These are phyloP conservation scores for Escarpia spicata DNA, from an alignment of 2,888 invertebrate genomes.

Conservation along the genomic window DNA sequence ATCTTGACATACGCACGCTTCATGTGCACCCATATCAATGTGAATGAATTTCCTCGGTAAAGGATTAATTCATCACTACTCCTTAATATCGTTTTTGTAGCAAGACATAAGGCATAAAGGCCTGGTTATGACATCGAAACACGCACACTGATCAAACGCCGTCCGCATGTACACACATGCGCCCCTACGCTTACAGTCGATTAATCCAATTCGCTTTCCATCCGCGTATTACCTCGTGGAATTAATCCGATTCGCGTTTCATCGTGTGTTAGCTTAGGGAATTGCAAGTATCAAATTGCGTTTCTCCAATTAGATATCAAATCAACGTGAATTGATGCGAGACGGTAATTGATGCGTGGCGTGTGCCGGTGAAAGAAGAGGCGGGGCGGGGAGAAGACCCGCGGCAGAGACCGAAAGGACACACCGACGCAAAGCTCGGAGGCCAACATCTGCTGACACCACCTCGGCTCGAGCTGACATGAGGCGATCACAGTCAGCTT, in stretches of 20 bases:
- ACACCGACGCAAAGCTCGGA: neutral
- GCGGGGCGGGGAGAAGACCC: neutral
- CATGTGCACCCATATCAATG: neutral
- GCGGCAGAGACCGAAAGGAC: neutral
- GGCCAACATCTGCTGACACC: neutral
- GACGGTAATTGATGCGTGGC: neutral
- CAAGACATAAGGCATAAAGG: neutral
- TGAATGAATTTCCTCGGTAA: neutral
- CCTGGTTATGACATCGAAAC: neutral
- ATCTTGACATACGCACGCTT: too few relatives aligned
- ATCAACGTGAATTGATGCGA: slow-evolving; percentile 2
- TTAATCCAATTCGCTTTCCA: neutral
- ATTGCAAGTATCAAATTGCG: neutral
- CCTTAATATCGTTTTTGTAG: neutral
- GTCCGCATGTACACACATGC: neutral
- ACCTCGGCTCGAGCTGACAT: neutral
- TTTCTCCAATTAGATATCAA: neutral
- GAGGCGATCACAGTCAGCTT: neutral
- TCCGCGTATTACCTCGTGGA: neutral
- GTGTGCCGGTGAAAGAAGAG: neutral
- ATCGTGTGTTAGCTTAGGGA: neutral
- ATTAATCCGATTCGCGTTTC: neutral
- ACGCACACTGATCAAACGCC: neutral
- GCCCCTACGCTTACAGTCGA: neutral
- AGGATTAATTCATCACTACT: neutral